Evolutionary conservation across 2,888 invertebrate species (phyloP), one percentile per base, ranked within the genome.

Genomic region (Agrochola circellaris): DNA sequence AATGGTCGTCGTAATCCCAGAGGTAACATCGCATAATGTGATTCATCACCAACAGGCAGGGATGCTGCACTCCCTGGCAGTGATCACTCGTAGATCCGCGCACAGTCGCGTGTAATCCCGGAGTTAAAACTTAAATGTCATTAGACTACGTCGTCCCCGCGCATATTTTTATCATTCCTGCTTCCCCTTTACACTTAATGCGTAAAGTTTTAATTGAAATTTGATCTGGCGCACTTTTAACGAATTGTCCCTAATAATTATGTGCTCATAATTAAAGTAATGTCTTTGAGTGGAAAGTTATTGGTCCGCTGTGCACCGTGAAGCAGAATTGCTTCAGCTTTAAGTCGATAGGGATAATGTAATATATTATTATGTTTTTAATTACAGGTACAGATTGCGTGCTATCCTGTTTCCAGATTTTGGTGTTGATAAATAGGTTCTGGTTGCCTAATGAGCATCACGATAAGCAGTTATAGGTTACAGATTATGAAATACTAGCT

Each of bases 171-270:
- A 93, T 90, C 91, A 92, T 92, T 92, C 90, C 91, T 66, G 62
- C 73, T 82, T 81, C 75, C 73, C 85, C 82, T 83, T 87, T 89
- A 91, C 91, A 88, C 88, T 92, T 95, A 95, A 95, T 95, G 95
- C 88, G 90, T 81, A 90, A 95, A 95, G 91, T 95, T 95, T 91
- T 92, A 94, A 95, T 95, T 95, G 96, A 95, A 95, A 96, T 95
- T 95, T 95, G 96, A 96, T 95, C 88, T 83, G 79, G 77, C 82
- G 73, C 81, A 85, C 87, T 92, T 90, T 87, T 85, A 85, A 87
- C 81, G 82, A 84, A 88, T 86, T 82, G 79, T 81, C 76, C 79
- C 79, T 83, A 77, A 83, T 84, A 84, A 82, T 88, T 73, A 87
- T 84, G 80, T 77, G 81, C 67, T 75, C 75, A 77, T 84, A 84